These are phyloP conservation scores for Halisarca cf. caerulea DNA, from an alignment of 37 sponge, comb jelly and placozoan species.

Conservation along the genomic window DNA sequence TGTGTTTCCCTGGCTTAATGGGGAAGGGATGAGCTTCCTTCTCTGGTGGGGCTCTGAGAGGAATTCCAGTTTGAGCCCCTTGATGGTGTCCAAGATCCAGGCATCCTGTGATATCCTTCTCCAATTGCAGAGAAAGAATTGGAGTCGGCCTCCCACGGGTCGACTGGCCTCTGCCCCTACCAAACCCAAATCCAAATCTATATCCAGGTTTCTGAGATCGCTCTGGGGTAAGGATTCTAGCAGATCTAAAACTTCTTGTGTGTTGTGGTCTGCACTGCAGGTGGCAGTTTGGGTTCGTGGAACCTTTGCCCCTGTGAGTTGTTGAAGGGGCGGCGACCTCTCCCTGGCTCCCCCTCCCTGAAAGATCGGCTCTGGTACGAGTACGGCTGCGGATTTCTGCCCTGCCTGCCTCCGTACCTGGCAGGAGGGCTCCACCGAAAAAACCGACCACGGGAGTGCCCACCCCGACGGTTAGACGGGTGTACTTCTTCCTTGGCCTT, in stretches of 20 bases:
- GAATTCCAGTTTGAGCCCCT: slow-evolving; percentile 32
- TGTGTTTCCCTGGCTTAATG: not conserved
- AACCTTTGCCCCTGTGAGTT: not conserved
- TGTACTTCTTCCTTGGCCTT: not conserved
- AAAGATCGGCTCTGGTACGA: not conserved
- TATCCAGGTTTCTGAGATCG: not conserved
- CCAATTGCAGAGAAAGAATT: slow-evolving; percentile 17
- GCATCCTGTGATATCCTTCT: slow-evolving; percentile 20
- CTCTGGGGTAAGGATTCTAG: not conserved
- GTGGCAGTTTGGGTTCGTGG: not conserved
- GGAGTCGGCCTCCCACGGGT: slow-evolving; percentile 18
- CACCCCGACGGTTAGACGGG: not conserved
- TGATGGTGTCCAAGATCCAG: slow-evolving; percentile 42
- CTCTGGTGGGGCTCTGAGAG: not conserved
- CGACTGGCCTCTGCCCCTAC: not conserved
- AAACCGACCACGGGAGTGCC: not conserved
- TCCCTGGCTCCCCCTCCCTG: not conserved
- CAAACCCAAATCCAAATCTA: not conserved
- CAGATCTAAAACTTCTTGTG: not conserved
- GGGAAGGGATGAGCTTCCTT: not conserved
- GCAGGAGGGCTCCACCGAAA: slow-evolving; percentile 37
- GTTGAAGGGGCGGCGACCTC: not conserved
- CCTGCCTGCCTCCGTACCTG: slow-evolving; percentile 19
- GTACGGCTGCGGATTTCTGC: not conserved
- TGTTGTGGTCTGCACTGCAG: not conserved